Base-by-base conservation (phyloP, 2,113 vertebrate genomes). In the Chaetodon auriga region DNA sequence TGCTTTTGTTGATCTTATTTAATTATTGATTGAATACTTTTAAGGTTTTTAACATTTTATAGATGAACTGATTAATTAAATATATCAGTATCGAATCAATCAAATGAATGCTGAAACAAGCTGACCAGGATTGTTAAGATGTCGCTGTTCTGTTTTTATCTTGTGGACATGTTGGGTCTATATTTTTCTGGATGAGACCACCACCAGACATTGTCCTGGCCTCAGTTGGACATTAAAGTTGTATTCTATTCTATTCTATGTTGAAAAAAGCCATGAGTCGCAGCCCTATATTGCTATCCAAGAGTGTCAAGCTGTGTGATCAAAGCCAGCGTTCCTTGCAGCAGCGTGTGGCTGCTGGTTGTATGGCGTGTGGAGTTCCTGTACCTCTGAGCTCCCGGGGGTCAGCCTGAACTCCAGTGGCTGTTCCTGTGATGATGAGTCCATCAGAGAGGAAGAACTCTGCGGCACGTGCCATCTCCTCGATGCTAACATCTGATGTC, bases 391-490 rank as follows among this genome's bases (percentile, higher is more conserved):
- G 94, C 78, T 97, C 95, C 12, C 0, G 36, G 0, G 94, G 96
- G 77, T 97, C 84, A 0, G 97, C 80, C 0, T 96, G 94, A n/a
- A 80, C 58, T 0, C 96, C 96, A 0, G 97, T 97, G 7, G 96
- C 95, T 0, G 84, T 65, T 68, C 97, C 96, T 0, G 96, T 97
- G 90, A 97, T 69, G 86, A 98, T 90, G 62, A 97, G 71, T 6
- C 96, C 96, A 0, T 97, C 97, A 1, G 96, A 96, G 80, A 97
- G 95, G 90, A 97, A 97, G 83, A 97, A 94, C 92, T 97, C 94
- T 0, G 97, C 96, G 0, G 97, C 97, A 1, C 6, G 92, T 0
- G 96, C 96, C 0, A 93, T 97, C 84, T 97, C 95, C 1, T 89
- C 88, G 18, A 96, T 80, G 15, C 94, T 87, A 68, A 97, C 88